Conservation (phyloP, 2,113 vertebrate species). For the Cynoglossus semilaevis region DNA sequence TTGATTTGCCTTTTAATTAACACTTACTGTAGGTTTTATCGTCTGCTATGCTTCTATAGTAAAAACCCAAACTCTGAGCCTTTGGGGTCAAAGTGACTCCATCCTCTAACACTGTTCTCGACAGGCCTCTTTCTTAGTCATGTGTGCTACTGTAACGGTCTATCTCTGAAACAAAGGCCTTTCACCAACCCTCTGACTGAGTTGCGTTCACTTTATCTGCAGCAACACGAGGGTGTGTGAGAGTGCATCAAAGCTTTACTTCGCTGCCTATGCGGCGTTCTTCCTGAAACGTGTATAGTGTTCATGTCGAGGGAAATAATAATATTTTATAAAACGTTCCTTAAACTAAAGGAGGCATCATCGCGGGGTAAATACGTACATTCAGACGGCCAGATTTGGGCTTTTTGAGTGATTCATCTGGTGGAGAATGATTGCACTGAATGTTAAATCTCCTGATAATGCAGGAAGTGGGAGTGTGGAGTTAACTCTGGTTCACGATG, state of each 20-base stretch:
- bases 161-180: slow-evolving; percentile 67
- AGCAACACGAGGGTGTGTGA: slow-evolving; percentile 3
- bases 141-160: slow-evolving; percentile 32
- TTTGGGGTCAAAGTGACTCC: too few species aligned
- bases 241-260: slow-evolving; percentile 49
- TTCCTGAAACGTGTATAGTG: slow-evolving; percentile 29
- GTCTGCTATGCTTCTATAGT: too few species aligned
- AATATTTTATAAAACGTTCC: too few species aligned
- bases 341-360: too few species aligned
- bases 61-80: slow-evolving; percentile 29
- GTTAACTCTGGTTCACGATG: slow-evolving; percentile 5
- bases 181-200: slow-evolving; percentile 53
- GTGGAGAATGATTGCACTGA: slow-evolving; percentile 12
- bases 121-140: slow-evolving; percentile 47
- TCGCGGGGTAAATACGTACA: background rate
- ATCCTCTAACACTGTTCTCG: slow-evolving; percentile 18
- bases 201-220: slow-evolving; percentile 47
- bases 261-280: slow-evolving; percentile 43
- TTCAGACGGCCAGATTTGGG: slow-evolving; percentile 1
- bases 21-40: too few species aligned
- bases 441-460: slow-evolving; percentile 12
- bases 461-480: background rate
- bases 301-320: background rate
- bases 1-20: too few species aligned
- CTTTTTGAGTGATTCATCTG: slow-evolving; percentile 27